Conservation (phyloP, 1,140 invertebrate genomes). For the Euschistus heros region DNA sequence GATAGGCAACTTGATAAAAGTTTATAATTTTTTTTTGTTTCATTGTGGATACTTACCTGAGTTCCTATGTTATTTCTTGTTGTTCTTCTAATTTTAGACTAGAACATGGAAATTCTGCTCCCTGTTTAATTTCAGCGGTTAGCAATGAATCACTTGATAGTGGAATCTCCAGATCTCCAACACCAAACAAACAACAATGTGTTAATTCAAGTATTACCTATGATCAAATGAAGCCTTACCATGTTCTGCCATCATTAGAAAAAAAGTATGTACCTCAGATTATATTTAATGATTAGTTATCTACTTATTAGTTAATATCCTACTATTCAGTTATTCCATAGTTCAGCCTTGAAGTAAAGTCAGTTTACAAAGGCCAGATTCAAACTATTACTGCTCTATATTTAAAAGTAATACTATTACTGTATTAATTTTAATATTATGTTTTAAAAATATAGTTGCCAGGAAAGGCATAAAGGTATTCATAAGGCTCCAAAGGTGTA, state of each 20-base stretch:
- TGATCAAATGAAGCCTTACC: not conserved
- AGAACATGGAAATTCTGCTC: slow-evolving; percentile 6
- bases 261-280: not conserved
- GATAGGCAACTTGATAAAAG: too few relatives aligned
- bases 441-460: too few relatives aligned
- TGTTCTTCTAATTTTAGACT: not conserved
- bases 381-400: not conserved
- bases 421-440: too few relatives aligned
- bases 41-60: not conserved
- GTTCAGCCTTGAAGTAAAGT: too few relatives aligned
- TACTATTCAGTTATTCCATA: too few relatives aligned
- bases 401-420: not conserved
- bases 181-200: not conserved
- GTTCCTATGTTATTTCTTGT: not conserved
- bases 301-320: not conserved
- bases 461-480: too few relatives aligned
- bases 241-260: not conserved
- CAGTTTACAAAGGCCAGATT: too few relatives aligned
- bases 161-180: slow-evolving; percentile 4
- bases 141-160: slow-evolving; percentile 11
- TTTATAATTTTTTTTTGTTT: not conserved
- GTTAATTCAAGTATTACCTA: not conserved
- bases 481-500: too few relatives aligned
- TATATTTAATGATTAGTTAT: not conserved
- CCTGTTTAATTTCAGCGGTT: slow-evolving; percentile 1